Evolutionary conservation across 2,888 invertebrate species (phyloP).

Genomic region (Imbricaverruca yamaguchii): DNA sequence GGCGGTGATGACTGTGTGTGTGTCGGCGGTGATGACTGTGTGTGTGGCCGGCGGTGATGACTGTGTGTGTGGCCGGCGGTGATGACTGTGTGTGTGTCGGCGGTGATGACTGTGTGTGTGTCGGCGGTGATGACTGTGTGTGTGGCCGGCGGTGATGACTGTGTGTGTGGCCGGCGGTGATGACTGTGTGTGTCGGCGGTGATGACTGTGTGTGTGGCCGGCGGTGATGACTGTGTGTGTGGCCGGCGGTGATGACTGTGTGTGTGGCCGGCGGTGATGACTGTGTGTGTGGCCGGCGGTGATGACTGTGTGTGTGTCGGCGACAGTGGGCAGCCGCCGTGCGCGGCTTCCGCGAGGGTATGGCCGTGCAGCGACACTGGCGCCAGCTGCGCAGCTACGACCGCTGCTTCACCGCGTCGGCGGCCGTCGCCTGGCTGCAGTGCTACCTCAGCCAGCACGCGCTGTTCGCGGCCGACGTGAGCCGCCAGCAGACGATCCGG

Average conservation of each 20-base stretch:
- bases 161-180: not conserved
- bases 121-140: not conserved
- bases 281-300: not conserved
- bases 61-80: not conserved
- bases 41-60: not conserved
- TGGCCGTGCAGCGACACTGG: constrained; percentile 17
- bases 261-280: not conserved
- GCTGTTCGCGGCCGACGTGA: constrained; percentile 25
- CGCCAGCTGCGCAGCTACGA: constrained; percentile 23
- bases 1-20: not conserved
- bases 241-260: too few relatives aligned
- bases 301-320: not conserved
- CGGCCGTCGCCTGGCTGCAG: constrained; percentile 27
- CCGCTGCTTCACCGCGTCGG: constrained; percentile 27
- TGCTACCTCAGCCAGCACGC: constrained; percentile 22
- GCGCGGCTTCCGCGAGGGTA: constrained; percentile 21
- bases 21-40: not conserved
- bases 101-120: not conserved
- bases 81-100: not conserved
- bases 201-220: not conserved
- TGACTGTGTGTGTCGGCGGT: too few relatives aligned
- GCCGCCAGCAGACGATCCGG: constrained; percentile 26
- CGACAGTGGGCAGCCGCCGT: constrained; percentile 11
- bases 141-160: not conserved
- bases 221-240: not conserved